phyloP scores from a whole-genome alignment of 64 coral and sea anemone genomes.

The Montipora cactus region DNA sequence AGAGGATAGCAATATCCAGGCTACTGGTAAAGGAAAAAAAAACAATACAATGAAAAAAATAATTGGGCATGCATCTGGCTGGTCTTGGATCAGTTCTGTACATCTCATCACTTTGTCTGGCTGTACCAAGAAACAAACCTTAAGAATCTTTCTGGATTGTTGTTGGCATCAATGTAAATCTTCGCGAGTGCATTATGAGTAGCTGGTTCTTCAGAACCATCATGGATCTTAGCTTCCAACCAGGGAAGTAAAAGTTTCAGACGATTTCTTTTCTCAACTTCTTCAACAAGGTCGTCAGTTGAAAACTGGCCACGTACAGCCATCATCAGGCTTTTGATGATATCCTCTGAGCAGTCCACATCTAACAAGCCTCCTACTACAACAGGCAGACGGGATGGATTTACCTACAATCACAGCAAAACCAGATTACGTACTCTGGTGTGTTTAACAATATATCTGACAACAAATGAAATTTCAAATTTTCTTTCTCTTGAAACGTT shows the following conservation, averaged over 20 bases:
- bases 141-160: constrained; percentile 98
- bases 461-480: no score
- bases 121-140: constrained; percentile 48
- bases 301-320: constrained; percentile 97
- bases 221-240: constrained; percentile 96
- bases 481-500: no score
- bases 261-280: constrained; percentile 96
- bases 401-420: constrained; percentile 67
- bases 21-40: no score
- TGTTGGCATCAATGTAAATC: constrained; percentile 98
- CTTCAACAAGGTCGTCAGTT: constrained; percentile 98
- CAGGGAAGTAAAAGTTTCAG: constrained; percentile 90
- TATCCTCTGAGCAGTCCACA: constrained; percentile 95
- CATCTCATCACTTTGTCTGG: no score
- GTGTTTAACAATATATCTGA: no score
- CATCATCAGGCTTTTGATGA: constrained; percentile 99
- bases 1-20: no score
- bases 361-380: constrained; percentile 95
- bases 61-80: no score
- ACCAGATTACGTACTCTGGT: not conserved
- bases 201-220: constrained; percentile 99
- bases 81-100: no score
- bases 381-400: constrained; percentile 94
- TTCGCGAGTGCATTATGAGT: constrained; percentile 99
- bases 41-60: no score